phyloP scores from a whole-genome alignment of 2,113 vertebrate genomes.

The Neopipo cinnamomea region DNA sequence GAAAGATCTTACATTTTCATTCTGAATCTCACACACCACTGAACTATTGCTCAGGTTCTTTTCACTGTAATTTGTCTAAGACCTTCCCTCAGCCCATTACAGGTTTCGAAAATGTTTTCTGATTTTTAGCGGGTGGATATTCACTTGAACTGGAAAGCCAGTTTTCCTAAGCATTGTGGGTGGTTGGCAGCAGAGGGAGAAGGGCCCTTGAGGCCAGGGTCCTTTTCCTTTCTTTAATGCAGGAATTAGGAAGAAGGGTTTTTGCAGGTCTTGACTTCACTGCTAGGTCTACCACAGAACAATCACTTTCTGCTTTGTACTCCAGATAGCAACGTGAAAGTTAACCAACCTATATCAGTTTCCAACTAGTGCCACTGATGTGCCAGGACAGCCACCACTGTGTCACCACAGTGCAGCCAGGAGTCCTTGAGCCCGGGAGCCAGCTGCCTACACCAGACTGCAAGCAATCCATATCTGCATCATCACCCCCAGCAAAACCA shows the following conservation, averaged over 20 bases:
- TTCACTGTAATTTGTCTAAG: background rate
- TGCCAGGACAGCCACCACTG: no score
- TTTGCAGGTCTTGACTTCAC: background rate
- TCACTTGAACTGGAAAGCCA: background rate
- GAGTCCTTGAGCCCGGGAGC: no score
- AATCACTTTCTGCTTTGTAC: no score
- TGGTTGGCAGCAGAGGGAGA: accelerated
- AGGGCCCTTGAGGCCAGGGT: background rate
- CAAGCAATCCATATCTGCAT: no score
- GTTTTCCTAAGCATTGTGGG: background rate
- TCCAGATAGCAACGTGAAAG: no score
- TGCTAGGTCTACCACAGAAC: background rate
- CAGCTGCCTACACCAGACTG: no score
- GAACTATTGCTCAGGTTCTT: background rate
- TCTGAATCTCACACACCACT: background rate
- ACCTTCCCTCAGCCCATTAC: background rate
- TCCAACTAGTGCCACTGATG: background rate
- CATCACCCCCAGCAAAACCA: background rate
- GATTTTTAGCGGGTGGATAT: background rate
- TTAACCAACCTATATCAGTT: background rate
- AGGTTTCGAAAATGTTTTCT: background rate
- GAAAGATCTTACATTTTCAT: background rate
- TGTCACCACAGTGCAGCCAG: no score
- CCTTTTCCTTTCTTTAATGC: background rate
- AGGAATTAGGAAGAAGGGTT: background rate